Conservation (phyloP, 2,888 invertebrate species). For the Phasia obesa region DNA sequence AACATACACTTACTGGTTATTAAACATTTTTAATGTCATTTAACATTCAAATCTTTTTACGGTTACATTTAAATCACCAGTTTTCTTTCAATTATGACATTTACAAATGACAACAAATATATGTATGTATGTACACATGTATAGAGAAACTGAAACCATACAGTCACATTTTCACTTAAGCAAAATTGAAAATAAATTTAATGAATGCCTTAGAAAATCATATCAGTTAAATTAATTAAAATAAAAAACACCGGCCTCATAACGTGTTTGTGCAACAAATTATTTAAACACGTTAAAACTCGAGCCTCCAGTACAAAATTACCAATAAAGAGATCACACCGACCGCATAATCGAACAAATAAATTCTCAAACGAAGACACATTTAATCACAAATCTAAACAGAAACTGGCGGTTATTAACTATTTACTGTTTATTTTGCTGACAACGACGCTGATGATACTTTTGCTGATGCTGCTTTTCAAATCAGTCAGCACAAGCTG, state of each 20-base stretch:
- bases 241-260: conserved; percentile 3
- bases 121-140: background rate
- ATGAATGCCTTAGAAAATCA: conserved; percentile 28
- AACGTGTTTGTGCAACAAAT: conserved; percentile 19
- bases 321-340: too few species aligned
- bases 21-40: conserved; percentile 63
- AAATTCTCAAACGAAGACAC: too few species aligned
- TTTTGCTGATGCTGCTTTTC: too few species aligned
- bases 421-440: too few species aligned
- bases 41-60: conserved; percentile 42
- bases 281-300: conserved; percentile 44
- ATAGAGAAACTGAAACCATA: background rate
- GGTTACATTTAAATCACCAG: conserved; percentile 21
- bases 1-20: conserved; percentile 36
- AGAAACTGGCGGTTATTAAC: too few species aligned
- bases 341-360: too few species aligned
- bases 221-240: conserved; percentile 11
- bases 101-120: conserved; percentile 7
- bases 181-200: conserved; percentile 18
- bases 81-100: conserved; percentile 53
- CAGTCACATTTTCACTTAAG: conserved; percentile 57
- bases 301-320: background rate
- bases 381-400: too few species aligned
- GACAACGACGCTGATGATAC: too few species aligned
- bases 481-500: too few species aligned